Base-by-base conservation (phyloP, 2,797 vertebrate species). In the Denticeps clupeoides region DNA sequence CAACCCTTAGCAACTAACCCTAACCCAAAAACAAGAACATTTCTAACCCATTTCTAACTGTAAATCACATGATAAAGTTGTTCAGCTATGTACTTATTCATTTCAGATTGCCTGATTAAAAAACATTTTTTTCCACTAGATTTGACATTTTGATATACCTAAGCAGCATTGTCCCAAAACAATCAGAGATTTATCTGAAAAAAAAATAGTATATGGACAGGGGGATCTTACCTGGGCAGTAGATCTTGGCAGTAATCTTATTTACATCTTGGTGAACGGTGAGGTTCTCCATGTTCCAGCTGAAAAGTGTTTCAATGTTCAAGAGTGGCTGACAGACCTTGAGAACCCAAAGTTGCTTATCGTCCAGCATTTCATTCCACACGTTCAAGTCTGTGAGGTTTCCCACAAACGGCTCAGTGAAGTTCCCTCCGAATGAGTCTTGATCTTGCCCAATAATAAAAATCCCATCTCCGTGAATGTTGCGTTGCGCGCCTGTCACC, bases 381-480 rank as follows among this genome's bases (percentile, higher is more conserved):
- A 91, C 16, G 22, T 84, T 82, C 38, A 94, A 32, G 41, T 85
- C 85, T 0, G 89, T 92, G 54, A 97, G 75, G 62, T 89, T 91
- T 44, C 91, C 90, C 23, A 86, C 83, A 65, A 95, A 94, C 8
- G 93, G 86, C 49, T 94, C 90, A 0, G 81, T 87, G 68, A 95
- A 95, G 62, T 85, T 82, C 11, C 91, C 91, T 1, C 90, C 91
- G 40, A 88, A 82, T 0, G 89, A 84, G 54, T 93, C 91, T 51
- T 93, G 93, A 49, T 95, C 91, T 60, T 95, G 93, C 2, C 93
- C 92, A 15, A 92, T 64, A n/a, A 92, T 87, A 24, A 95, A 77
- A 28, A 83, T 84, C 1, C 92, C 89, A 0, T 80, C 71, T 0
- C 76, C 73, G 0, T 77, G 51, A 54, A 96, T 80, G 16, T 87